Conservation (phyloP, 2,888 invertebrate genomes). For the Lycaena phlaeas region DNA sequence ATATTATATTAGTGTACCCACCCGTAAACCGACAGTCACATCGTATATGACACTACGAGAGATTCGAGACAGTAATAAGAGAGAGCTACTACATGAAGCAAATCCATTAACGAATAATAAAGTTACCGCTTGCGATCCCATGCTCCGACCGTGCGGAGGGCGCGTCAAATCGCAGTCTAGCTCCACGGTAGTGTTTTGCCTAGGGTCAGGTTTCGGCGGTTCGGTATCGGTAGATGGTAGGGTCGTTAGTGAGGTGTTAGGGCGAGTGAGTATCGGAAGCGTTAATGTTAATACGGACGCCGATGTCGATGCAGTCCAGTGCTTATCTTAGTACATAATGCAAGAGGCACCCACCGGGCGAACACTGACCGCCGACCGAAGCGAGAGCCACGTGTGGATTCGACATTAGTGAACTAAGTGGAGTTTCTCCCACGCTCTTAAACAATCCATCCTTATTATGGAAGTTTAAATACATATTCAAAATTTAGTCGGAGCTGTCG, state of each 20-base stretch:
- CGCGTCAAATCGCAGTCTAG: constrained; percentile 49
- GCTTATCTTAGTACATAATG: no score
- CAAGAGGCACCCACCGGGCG: constrained; percentile 33
- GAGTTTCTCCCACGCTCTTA: constrained; percentile 23
- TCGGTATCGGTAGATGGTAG: no score
- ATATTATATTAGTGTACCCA: constrained; percentile 71
- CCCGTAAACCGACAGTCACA: constrained; percentile 64
- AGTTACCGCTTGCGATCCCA: constrained; percentile 61
- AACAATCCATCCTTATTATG: constrained; percentile 21
- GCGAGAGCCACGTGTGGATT: not conserved
- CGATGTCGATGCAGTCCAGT: not conserved
- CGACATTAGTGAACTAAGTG: constrained; percentile 5
- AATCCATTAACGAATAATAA: constrained; percentile 68
- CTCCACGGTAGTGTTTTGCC: constrained; percentile 15
- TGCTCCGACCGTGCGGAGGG: constrained; percentile 49
- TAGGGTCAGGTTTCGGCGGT: constrained; percentile 1
- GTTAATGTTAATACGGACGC: constrained; percentile 8
- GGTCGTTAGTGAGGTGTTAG: constrained; percentile 33
- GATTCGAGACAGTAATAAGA: constrained; percentile 69
- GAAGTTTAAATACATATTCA: constrained; percentile 1
- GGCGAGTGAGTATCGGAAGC: constrained; percentile 5
- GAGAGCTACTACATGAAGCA: constrained; percentile 70
- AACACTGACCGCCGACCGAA: constrained; percentile 10
- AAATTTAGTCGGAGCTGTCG: constrained; percentile 23
- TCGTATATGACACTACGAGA: constrained; percentile 62